phyloP scores from a whole-genome alignment of 2,113 vertebrate species.

The Gallinago undulata region DNA sequence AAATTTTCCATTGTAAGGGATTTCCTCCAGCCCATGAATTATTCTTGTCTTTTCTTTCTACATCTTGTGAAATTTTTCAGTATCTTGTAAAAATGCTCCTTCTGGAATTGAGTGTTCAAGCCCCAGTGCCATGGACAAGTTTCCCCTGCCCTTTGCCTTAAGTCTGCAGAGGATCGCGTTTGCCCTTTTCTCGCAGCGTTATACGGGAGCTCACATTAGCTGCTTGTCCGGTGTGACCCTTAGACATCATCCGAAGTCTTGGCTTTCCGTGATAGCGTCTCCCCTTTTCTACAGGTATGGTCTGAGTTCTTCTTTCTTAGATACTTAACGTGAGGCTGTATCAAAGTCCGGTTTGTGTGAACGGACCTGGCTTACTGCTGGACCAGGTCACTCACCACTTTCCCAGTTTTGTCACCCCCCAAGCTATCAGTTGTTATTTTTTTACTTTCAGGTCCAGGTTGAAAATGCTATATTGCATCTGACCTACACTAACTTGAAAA shows the following conservation, averaged over 20 bases:
- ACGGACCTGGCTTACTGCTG: not conserved
- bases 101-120: not conserved
- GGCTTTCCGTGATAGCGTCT: not conserved
- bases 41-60: not conserved
- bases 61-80: not conserved
- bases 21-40: not conserved
- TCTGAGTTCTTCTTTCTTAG: not conserved
- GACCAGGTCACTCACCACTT: not conserved
- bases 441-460: conserved; percentile 4
- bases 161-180: not conserved
- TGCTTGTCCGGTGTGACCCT: not conserved
- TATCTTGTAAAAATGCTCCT: not conserved
- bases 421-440: not conserved
- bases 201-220: not conserved
- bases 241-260: not conserved
- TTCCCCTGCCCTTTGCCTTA: conserved; percentile 17
- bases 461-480: conserved; percentile 22
- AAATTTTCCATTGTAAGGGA: not conserved
- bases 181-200: not conserved
- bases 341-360: not conserved
- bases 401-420: not conserved
- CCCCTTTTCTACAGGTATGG: not conserved
- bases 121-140: not conserved
- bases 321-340: not conserved
- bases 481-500: not conserved